Evolutionary conservation across 2,888 invertebrate species (phyloP), one percentile per base, ranked within the genome.

Genomic region (Apodemia zela): DNA sequence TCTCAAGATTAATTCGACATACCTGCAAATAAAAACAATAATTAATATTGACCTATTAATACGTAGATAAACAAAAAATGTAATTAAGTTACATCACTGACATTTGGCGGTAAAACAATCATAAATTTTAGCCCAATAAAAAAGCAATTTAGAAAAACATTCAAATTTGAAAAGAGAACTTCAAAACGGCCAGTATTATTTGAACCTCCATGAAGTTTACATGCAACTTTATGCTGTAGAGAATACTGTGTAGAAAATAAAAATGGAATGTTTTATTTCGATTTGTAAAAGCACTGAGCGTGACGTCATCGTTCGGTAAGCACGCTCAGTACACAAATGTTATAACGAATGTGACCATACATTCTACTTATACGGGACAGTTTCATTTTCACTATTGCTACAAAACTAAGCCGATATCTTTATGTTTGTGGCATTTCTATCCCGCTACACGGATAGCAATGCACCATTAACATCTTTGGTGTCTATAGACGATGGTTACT

Each of bases 81-180:
- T 21, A 51, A 51, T 51, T 51, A 51, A 38, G 38, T 51, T 21
- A 51, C 51, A 51, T 51, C 51, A 76, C 76, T 78, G 77, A 81
- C 73, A 82, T 83, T 83, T 84, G 85, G 85, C 86, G 79, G 84
- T 82, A 81, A 85, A 83, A 82, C 73, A 72, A 73, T 77, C 79
- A 87, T 89, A 88, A 89, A 89, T 88, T 85, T 78, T 79, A 81
- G 79, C 79, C 88, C 85, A 89, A 88, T 89, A 89, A 88, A 89
- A 88, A 88, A 87, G 86, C 84, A 88, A 89, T 89, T 86, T 84
- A 81, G 54, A 85, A 87, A 84, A 84, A 85, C 82, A 83, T 82
- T 85, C 84, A 81, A 87, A 87, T 83, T 84, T 75, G 79, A 82
- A 87, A 82, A 80, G 76, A 80, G 82, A 81, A 78, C 81, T 63